A percentile compares a stretch with the other conserved stretches of the same genome.
These are phyloP conservation scores for Casuarius casuarius DNA, from an alignment of 2,113 vertebrate genomes.

Conservation along the genomic window DNA sequence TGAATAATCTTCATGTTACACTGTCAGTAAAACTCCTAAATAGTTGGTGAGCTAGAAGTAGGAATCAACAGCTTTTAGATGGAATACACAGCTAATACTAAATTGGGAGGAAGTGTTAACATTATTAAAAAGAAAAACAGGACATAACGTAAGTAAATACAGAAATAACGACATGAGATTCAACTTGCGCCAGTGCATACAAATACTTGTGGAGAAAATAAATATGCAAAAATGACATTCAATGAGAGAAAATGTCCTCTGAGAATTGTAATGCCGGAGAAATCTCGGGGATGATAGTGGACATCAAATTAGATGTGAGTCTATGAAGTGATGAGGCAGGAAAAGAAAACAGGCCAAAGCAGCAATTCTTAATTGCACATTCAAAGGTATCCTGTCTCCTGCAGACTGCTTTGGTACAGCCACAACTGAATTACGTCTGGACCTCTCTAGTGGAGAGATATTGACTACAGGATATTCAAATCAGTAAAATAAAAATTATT, in stretches of 20 bases:
- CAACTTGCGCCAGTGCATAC: background rate
- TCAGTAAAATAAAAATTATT: background rate
- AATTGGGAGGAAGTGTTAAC: background rate
- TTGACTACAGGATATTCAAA: constrained; percentile 5
- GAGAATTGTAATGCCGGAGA: constrained; percentile 28
- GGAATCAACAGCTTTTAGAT: background rate
- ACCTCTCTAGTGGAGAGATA: background rate
- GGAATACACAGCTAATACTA: background rate
- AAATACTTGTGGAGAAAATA: constrained; percentile 2
- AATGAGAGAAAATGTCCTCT: background rate
- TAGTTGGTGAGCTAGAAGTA: background rate
- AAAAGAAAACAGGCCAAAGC: constrained; percentile 32
- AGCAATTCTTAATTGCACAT: constrained; percentile 38
- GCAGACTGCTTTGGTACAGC: background rate
- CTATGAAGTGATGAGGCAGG: constrained; percentile 32
- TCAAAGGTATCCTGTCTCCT: background rate
- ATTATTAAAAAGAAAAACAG: background rate
- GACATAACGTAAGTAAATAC: background rate
- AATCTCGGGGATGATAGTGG: constrained; percentile 37
- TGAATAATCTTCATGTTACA: background rate
- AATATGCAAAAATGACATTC: constrained; percentile 7
- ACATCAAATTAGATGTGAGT: constrained; percentile 35
- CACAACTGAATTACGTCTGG: constrained; percentile 11
- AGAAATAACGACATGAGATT: background rate
- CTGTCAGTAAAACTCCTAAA: background rate